Evolutionary conservation across 2,797 vertebrate species (phyloP).

Genomic region (Glyptemys insculpta): DNA sequence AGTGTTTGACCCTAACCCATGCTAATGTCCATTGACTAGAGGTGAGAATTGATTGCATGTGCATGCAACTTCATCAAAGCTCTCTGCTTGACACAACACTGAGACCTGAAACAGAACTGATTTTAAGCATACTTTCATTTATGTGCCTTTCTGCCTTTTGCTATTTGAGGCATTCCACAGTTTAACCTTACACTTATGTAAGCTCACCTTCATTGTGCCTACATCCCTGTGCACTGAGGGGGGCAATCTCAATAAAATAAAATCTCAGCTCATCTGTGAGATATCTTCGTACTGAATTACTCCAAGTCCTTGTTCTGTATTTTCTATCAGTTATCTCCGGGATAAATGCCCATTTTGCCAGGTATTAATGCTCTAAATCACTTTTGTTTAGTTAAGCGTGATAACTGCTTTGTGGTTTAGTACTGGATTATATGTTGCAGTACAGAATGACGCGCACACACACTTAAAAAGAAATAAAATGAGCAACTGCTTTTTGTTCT

Average conservation of each 20-base stretch:
- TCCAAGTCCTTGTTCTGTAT: background rate
- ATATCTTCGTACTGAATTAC: background rate
- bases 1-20: background rate
- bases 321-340: background rate
- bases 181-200: background rate
- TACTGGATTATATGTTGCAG: background rate
- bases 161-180: background rate
- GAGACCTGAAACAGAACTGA: background rate
- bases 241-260: background rate
- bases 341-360: background rate
- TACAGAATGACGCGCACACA: fast-evolving
- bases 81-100: fast-evolving
- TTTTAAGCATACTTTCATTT: background rate
- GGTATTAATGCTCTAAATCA: slow-evolving; percentile 1
- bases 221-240: fast-evolving
- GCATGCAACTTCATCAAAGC: background rate
- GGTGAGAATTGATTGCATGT: background rate
- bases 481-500: background rate
- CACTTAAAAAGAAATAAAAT: background rate
- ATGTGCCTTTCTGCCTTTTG: background rate
- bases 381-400: slow-evolving; percentile 27
- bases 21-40: background rate
- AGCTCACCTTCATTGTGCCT: background rate
- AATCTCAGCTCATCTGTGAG: background rate
- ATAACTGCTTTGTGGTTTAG: slow-evolving; percentile 1